Percentiles rank a stretch among this genome's conserved stretches.
Evolutionary conservation across 2,797 vertebrate species (phyloP).

Genomic region (Poeciliopsis turneri): DNA sequence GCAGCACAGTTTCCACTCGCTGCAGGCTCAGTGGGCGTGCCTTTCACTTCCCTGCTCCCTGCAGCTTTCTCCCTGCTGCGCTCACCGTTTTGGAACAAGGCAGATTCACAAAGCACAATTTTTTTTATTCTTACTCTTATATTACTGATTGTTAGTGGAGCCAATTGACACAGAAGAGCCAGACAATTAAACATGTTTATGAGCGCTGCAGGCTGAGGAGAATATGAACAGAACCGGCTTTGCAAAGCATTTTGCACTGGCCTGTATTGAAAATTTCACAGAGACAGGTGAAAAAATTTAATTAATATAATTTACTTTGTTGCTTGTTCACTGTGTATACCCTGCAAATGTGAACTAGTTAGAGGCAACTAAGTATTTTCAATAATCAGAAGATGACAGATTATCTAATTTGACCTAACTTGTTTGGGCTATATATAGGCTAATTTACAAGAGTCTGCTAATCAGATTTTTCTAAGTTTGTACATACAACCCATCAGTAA

Average conservation of each 20-base stretch:
- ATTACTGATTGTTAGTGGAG: constrained; percentile 2
- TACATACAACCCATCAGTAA: neutral
- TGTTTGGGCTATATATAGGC: neutral
- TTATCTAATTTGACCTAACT: neutral
- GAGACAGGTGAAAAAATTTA: neutral
- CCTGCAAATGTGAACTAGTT: neutral
- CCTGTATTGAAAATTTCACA: neutral
- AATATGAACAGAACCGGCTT: neutral
- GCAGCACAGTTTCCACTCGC: constrained; percentile 11
- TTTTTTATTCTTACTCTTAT: neutral
- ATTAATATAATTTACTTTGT: neutral
- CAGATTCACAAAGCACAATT: neutral
- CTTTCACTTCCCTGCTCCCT: constrained; percentile 14
- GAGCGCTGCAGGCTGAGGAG: neutral
- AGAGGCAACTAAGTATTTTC: neutral
- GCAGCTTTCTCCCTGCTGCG: constrained; percentile 4
- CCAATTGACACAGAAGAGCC: neutral
- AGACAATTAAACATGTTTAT: neutral
- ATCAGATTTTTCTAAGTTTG: neutral
- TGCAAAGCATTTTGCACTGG: neutral
- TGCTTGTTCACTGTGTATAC: neutral
- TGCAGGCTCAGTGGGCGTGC: constrained; percentile 12
- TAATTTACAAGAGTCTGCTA: neutral
- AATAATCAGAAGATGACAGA: neutral
- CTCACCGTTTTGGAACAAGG: neutral